Evolutionary conservation across 2,113 vertebrate genomes (phyloP), one percentile per base, ranked within the genome.

Genomic region (Bombycilla garrulus): DNA sequence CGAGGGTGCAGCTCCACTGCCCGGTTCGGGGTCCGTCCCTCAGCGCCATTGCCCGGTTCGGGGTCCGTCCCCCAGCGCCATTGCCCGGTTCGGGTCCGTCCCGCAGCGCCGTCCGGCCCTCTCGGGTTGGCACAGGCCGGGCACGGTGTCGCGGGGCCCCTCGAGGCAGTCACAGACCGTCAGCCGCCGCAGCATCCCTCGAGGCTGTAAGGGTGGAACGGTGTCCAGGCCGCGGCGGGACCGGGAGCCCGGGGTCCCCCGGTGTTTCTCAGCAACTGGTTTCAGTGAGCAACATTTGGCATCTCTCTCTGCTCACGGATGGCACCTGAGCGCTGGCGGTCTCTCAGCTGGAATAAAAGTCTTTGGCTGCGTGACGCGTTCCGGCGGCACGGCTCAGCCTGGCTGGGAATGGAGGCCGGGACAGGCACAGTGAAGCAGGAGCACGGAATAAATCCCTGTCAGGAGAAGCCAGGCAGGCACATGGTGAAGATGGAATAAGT

Each of bases 181-280:
- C 47, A 1, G 35, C 33, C 5, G 35, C 42, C 12, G 60, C 56
- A 44, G 61, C 77, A 7, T 35, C 86, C 31, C 58, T 10, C 2
- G 24, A 19, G 58, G 17, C 22, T 8, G 28, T 1, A 4, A 18
- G 54, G 22, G 1, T 4, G 14, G 76, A 36, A 62, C 23, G 0
- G 60, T 17, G 15, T 14, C 8, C 28, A 8, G 53, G 9, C 24
- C 9, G 4, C 2, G 12, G 35, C 5, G 23, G 42, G 2, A 31
- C 0, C 4, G 6, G 58, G 18, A 58, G 51, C 22, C 12, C 4
- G 0, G 9, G 1, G 2, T 38, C 13, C 16, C 40, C 51, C 51
- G 0, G 35, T 4, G 42, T 7, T 38, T 38, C 60, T 44, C 67
- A 38, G 78, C 89, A 87, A 16, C 60, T 54, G 81, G 56, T 71